phyloP scores from a whole-genome alignment of 2,888 invertebrate genomes.

The Mayetiola destructor region DNA sequence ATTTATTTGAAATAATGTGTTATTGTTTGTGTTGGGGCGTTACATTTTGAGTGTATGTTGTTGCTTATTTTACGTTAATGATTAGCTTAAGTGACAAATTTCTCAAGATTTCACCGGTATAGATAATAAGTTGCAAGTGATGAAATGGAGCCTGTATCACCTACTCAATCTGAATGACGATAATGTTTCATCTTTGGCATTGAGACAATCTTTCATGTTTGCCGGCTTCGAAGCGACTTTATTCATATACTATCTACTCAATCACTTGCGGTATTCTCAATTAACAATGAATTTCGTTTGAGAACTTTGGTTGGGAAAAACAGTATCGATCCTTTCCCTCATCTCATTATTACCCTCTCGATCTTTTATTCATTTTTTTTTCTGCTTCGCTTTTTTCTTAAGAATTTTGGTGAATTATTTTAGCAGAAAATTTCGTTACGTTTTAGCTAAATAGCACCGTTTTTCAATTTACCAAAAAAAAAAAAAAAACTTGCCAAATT shows the following conservation, averaged over 20 bases:
- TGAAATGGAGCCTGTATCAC: slow-evolving; percentile 1
- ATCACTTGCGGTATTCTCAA: not conserved
- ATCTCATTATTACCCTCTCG: too few relatives aligned
- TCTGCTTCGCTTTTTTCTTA: too few relatives aligned
- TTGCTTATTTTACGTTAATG: not conserved
- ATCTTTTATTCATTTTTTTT: too few relatives aligned
- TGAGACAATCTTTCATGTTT: not conserved
- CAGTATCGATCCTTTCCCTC: too few relatives aligned
- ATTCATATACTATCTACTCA: not conserved
- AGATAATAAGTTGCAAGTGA: not conserved
- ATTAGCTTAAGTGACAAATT: slow-evolving; percentile 5
- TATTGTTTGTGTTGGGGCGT: slow-evolving; percentile 6
- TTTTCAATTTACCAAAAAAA: too few relatives aligned
- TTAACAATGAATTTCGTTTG: not conserved
- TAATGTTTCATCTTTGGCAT: not conserved
- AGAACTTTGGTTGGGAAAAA: too few relatives aligned
- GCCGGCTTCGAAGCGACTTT: not conserved
- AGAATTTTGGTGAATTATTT: too few relatives aligned
- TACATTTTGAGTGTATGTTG: not conserved
- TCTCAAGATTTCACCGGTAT: not conserved
- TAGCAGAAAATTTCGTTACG: too few relatives aligned
- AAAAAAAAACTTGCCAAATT: too few relatives aligned
- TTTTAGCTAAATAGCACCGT: too few relatives aligned
- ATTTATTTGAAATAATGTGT: not conserved
- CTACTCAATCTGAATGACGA: not conserved